Percentiles rank a stretch among this genome's conserved stretches.
These are phyloP conservation scores for Karalla daura DNA, from an alignment of 2,797 vertebrate genomes.

Conservation along the genomic window DNA sequence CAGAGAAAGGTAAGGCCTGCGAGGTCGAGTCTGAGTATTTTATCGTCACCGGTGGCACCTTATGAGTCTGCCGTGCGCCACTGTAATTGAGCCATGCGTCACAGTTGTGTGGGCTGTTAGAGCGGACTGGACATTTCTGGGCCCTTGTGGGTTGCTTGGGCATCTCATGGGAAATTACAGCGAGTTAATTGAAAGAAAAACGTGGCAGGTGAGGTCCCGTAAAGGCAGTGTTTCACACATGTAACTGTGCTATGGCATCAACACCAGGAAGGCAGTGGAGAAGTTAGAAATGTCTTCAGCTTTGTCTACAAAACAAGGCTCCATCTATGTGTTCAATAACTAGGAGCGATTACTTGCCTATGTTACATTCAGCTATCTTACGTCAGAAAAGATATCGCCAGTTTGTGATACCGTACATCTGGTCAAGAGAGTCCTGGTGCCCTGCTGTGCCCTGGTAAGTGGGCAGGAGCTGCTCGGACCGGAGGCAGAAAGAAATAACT, in stretches of 20 bases:
- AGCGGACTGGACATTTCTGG: slow-evolving; percentile 18
- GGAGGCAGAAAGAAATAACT: not conserved
- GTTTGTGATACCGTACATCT: not conserved
- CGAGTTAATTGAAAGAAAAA: slow-evolving; percentile 62
- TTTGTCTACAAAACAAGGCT: not conserved
- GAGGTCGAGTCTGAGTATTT: slow-evolving; percentile 15
- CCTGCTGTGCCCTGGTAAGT: not conserved
- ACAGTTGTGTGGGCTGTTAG: slow-evolving; percentile 57
- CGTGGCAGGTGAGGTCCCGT: slow-evolving; percentile 31
- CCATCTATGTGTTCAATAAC: not conserved
- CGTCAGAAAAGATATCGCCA: not conserved
- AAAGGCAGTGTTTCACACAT: slow-evolving; percentile 41
- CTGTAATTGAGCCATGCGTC: slow-evolving; percentile 17
- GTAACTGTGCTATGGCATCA: slow-evolving; percentile 27
- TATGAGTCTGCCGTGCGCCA: slow-evolving; percentile 13
- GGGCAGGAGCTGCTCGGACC: not conserved
- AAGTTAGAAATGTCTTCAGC: not conserved
- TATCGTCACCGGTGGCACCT: slow-evolving; percentile 9
- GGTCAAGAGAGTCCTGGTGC: not conserved
- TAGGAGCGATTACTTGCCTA: not conserved
- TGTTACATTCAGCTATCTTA: not conserved
- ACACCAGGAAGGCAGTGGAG: slow-evolving; percentile 12
- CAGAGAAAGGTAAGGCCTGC: slow-evolving; percentile 62
- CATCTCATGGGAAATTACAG: slow-evolving; percentile 77
- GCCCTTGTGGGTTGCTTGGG: slow-evolving; percentile 56